Base-by-base conservation (phyloP, 1,140 invertebrate genomes). In the Chlorops oryzae region DNA sequence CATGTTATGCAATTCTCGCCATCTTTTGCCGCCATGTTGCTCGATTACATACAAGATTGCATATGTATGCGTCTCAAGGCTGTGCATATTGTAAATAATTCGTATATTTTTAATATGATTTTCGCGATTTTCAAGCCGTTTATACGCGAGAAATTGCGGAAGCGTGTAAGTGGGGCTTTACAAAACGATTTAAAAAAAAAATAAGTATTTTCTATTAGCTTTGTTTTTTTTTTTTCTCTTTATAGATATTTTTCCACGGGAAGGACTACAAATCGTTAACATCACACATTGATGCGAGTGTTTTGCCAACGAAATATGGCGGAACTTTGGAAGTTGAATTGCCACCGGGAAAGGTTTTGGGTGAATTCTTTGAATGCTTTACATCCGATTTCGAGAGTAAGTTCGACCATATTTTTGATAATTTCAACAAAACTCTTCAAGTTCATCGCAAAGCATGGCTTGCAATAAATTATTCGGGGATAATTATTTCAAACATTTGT, bases 41-140 rank as follows among this genome's bases (percentile, higher is more conserved):
- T 81, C 25, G 83, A 80, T 40, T 86, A 80, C 76, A 76, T 84
- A 50, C 87, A 83, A 69, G 85, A 81, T 53, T 69, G 61, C 54
- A 70, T 70, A 37, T 62, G 55, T 32, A 58, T 77, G 25, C 78
- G 87, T 13, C 61, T 90, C 3, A 86, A 85, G 63, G 78, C 77
- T 2, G 78, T 86, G 35, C 87, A 91, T 61, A 77, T 90, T 46
- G 75, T 91, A 12, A 88, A 90, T 72, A 87, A 90, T 64, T 85
- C 87, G 1, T 82, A 78, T 57, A 75, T 90, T 21, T 84, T 90
- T 59, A 87, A 87, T 61, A 81, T 86, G 62, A 75, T 87, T 3
- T 88, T 83, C 58, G 78, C 81, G 32, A 75, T 91, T 28, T 85
- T 89, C 61, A 90, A 89, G 65, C 84, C 82, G 17, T 88, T 91